phyloP scores from a whole-genome alignment of 2,113 vertebrate genomes.

The Pseudolaguvia tuberculata region DNA sequence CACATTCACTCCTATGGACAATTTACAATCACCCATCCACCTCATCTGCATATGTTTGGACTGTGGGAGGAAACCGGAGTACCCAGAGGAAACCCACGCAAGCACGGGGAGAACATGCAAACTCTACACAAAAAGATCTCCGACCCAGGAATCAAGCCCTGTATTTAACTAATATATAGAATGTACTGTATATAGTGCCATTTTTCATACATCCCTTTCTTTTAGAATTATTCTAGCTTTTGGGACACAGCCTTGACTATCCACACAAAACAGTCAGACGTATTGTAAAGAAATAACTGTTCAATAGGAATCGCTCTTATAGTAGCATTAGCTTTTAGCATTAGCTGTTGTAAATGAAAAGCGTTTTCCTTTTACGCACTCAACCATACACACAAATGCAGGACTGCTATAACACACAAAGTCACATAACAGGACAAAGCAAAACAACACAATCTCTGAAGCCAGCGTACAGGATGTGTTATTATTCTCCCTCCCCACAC shows the following conservation, averaged over 20 bases:
- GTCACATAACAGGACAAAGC: conserved; percentile 14
- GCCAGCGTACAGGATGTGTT: conserved; percentile 26
- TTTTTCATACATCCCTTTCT: background rate
- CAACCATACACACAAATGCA: background rate
- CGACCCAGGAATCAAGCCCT: too few relatives aligned
- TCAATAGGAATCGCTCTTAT: conserved; percentile 32
- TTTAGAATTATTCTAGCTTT: conserved; percentile 1
- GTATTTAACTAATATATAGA: too few relatives aligned
- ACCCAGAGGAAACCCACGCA: too few relatives aligned
- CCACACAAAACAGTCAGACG: background rate
- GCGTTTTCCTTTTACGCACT: background rate
- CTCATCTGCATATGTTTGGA: too few relatives aligned
- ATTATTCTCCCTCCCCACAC: too few relatives aligned
- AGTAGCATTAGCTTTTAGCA: background rate
- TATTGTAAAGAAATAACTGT: conserved; percentile 1
- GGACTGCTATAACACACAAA: conserved; percentile 5
- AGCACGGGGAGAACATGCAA: too few relatives aligned
- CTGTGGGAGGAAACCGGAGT: too few relatives aligned
- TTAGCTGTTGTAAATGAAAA: conserved; percentile 1
- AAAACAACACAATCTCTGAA: conserved; percentile 26
- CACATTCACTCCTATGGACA: too few relatives aligned
- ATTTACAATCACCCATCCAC: too few relatives aligned
- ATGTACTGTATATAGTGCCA: too few relatives aligned
- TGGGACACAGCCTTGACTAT: background rate
- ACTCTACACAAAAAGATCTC: too few relatives aligned